Conservation (phyloP, 2,797 vertebrate genomes). For the Spinus pinus region DNA sequence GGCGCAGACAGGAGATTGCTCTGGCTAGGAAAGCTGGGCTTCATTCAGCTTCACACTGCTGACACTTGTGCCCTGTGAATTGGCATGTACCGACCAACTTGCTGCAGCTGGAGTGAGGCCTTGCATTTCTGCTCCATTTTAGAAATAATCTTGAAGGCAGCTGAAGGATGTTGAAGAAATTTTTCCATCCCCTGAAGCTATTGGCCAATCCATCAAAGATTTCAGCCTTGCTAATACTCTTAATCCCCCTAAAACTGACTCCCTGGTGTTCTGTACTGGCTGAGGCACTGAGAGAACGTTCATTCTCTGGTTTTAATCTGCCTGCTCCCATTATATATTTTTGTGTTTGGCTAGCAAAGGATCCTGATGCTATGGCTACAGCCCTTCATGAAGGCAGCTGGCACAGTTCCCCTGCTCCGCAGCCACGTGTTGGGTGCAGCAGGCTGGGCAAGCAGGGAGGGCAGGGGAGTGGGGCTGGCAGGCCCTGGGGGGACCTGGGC, state of each 20-base stretch:
- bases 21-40: background rate
- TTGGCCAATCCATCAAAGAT: background rate
- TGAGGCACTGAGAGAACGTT: background rate
- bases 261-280: background rate
- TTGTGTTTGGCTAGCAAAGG: constrained; percentile 31
- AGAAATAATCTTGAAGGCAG: background rate
- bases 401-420: background rate
- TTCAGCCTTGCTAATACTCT: constrained; percentile 25
- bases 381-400: background rate
- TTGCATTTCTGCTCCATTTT: background rate
- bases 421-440: background rate
- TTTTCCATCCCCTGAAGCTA: background rate
- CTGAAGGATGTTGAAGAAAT: background rate
- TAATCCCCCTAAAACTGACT: constrained; percentile 35
- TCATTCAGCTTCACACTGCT: fast-evolving
- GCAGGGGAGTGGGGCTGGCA: background rate
- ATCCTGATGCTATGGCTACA: constrained; percentile 29
- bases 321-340: background rate
- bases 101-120: background rate
- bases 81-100: fast-evolving
- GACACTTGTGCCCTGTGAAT: background rate
- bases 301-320: constrained; percentile 36
- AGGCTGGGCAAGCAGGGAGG: background rate
- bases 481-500: background rate
- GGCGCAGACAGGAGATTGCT: background rate